Percentiles rank a stretch among this genome's conserved stretches.
Conservation (phyloP, 2,888 invertebrate species). For the Athrips mouffetella region DNA sequence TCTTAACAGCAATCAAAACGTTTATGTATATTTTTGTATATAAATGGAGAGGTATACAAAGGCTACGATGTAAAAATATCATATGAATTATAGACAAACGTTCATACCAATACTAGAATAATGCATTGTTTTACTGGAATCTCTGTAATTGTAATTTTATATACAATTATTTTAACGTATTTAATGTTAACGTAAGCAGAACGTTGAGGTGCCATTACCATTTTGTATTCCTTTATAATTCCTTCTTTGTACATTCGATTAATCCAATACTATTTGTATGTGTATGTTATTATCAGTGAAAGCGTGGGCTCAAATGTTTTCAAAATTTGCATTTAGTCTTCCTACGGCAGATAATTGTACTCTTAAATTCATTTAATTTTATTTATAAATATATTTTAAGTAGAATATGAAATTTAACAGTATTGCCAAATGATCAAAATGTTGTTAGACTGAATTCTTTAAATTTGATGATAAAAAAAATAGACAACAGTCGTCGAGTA, state of each 20-base stretch:
- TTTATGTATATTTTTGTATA: conserved; percentile 77
- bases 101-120: conserved; percentile 52
- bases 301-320: conserved; percentile 52
- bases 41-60: conserved; percentile 64
- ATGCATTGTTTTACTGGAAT: conserved; percentile 66
- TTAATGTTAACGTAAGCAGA: conserved; percentile 64
- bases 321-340: conserved; percentile 66
- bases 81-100: conserved; percentile 47
- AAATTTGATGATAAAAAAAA: conserved; percentile 44
- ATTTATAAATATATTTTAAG: conserved; percentile 51
- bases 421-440: conserved; percentile 77
- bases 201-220: conserved; percentile 74
- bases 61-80: conserved; percentile 63
- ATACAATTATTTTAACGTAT: conserved; percentile 65
- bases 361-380: conserved; percentile 48
- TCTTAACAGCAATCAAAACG: conserved; percentile 46
- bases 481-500: conserved; percentile 28
- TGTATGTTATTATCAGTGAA: conserved; percentile 13
- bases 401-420: conserved; percentile 60
- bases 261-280: conserved; percentile 18
- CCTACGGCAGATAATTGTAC: conserved; percentile 56
- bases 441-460: conserved; percentile 71
- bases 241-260: conserved; percentile 29
- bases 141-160: conserved; percentile 70
- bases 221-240: conserved; percentile 54